Evolutionary conservation across 2,113 vertebrate species (phyloP).

Genomic region (Bufo bufo): DNA sequence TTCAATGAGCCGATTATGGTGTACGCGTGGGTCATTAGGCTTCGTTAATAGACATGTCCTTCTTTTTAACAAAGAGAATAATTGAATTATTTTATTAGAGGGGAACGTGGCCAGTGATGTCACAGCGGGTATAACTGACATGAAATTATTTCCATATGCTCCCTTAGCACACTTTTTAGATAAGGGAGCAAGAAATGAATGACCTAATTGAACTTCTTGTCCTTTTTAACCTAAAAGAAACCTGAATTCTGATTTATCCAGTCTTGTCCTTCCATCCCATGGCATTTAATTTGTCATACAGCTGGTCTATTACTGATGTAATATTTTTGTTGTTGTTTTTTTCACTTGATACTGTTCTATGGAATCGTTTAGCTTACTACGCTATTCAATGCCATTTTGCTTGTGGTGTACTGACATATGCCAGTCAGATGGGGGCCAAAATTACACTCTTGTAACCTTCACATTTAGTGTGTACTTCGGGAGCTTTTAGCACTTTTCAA

Average conservation of each 20-base stretch:
- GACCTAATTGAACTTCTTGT: neutral
- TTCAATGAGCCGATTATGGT: neutral
- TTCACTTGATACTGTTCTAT: no score
- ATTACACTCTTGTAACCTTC: no score
- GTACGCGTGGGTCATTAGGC: neutral
- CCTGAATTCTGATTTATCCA: neutral
- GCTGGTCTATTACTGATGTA: no score
- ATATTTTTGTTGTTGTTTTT: no score
- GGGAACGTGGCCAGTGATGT: neutral
- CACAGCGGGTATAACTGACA: conserved; percentile 2
- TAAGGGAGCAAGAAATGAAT: neutral
- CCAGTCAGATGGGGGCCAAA: no score
- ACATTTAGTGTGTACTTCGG: no score
- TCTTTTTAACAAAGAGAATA: conserved; percentile 19
- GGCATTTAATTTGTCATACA: no score
- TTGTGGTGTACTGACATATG: no score
- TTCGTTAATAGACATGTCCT: neutral
- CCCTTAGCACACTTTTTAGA: neutral
- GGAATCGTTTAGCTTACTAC: no score
- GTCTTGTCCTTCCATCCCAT: neutral
- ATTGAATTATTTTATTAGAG: conserved; percentile 12
- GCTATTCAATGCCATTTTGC: no score
- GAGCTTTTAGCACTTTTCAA: no score
- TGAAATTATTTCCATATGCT: neutral
- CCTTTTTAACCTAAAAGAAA: no score